Conservation (phyloP, 2,888 invertebrate genomes). For the Halictus quadricinctus region DNA sequence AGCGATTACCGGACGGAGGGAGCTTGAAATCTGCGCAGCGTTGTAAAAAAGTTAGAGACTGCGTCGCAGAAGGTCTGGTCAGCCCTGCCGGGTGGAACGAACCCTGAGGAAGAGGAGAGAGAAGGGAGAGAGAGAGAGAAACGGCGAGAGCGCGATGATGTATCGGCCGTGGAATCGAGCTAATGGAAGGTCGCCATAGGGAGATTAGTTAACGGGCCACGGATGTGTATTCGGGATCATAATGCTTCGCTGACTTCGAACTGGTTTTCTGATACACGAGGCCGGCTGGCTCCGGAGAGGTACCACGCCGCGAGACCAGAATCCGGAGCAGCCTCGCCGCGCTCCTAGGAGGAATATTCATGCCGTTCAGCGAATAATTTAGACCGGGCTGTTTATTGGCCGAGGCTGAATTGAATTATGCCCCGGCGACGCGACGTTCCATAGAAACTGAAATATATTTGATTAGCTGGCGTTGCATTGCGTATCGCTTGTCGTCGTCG, state of each 20-base stretch:
- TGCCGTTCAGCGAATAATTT: constrained; percentile 8
- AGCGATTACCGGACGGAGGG: background rate
- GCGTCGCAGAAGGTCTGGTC: background rate
- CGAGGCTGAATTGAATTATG: constrained; percentile 25
- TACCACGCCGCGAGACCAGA: constrained; percentile 19
- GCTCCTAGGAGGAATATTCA: constrained; percentile 35
- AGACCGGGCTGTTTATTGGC: constrained; percentile 21
- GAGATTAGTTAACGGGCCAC: constrained; percentile 76
- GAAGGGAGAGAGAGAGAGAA: constrained; percentile 25
- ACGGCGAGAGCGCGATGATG: constrained; percentile 62
- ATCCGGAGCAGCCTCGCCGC: constrained; percentile 45
- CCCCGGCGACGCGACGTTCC: constrained; percentile 8
- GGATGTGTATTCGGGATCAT: constrained; percentile 74
- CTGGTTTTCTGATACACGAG: constrained; percentile 69
- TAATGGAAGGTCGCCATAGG: constrained; percentile 76
- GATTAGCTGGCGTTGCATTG: constrained; percentile 10
- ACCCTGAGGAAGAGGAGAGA: constrained; percentile 41
- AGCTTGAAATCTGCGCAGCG: background rate
- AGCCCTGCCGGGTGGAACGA: constrained; percentile 32
- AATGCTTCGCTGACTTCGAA: constrained; percentile 75
- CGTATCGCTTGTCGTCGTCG: background rate
- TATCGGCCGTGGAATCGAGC: constrained; percentile 75
- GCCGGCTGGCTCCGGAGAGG: constrained; percentile 27
- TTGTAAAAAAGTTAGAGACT: background rate
- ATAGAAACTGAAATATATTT: constrained; percentile 29